These are phyloP conservation scores for Mionectes macconnelli DNA, from an alignment of 2,113 vertebrate species.

Conservation along the genomic window DNA sequence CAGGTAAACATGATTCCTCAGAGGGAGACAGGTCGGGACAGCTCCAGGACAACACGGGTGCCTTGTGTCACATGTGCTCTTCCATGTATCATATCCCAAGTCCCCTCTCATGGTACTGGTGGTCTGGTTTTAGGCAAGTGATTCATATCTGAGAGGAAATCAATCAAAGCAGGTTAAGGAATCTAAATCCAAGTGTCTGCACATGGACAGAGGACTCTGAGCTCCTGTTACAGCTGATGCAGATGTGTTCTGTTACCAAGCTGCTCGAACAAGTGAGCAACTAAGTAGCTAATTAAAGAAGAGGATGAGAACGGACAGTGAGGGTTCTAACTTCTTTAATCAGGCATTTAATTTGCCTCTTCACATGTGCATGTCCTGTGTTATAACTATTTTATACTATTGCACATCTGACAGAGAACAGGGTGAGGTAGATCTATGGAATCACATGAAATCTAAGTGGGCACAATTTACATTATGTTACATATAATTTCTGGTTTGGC, in stretches of 20 bases:
- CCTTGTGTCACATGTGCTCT: not conserved
- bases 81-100: not conserved
- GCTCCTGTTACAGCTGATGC: not conserved
- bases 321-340: not conserved
- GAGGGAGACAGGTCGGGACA: not conserved
- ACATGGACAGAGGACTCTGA: not conserved
- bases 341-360: not conserved
- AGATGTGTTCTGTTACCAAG: not conserved
- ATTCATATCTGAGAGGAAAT: not conserved
- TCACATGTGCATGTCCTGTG: not conserved
- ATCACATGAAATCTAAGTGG: not conserved
- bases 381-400: not conserved
- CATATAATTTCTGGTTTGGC: not conserved
- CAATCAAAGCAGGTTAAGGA: not conserved
- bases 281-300: slow-evolving; percentile 8
- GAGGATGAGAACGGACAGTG: not conserved
- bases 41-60: not conserved
- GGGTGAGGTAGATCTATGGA: not conserved
- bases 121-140: not conserved
- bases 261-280: not conserved
- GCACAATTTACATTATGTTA: not conserved
- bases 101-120: not conserved
- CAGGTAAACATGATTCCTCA: not conserved
- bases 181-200: not conserved
- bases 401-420: not conserved